These are phyloP conservation scores for Muntiacus reevesi DNA, from an alignment of 2,113 vertebrate genomes.

Conservation along the genomic window DNA sequence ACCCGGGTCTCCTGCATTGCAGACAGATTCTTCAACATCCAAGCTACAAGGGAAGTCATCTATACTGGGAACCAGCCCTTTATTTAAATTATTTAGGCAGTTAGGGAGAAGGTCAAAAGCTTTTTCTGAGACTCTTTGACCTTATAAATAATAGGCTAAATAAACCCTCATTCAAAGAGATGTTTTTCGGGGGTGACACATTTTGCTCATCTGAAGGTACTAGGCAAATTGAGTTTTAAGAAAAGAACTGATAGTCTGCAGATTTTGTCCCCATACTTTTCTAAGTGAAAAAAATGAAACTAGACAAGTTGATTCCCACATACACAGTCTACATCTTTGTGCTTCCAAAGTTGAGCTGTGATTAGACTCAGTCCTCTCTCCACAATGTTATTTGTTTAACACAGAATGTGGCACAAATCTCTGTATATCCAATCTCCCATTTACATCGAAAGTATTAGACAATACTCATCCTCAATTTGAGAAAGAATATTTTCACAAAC, in stretches of 20 bases:
- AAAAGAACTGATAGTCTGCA: not conserved
- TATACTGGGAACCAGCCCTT: not conserved
- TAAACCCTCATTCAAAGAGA: not conserved
- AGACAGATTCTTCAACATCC: not conserved
- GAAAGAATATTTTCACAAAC: not conserved
- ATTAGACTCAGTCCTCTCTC: not conserved
- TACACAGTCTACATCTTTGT: not conserved
- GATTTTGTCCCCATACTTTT: not conserved
- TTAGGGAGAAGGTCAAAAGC: not conserved
- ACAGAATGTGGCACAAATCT: not conserved
- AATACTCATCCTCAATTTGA: not conserved
- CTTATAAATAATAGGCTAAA: not conserved
- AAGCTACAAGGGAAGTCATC: not conserved
- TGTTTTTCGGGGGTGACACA: not conserved
- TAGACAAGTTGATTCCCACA: not conserved
- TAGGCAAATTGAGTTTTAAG: not conserved
- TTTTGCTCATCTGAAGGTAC: not conserved
- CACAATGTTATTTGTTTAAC: not conserved
- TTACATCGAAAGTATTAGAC: not conserved
- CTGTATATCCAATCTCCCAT: not conserved
- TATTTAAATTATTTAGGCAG: not conserved
- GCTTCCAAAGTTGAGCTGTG: not conserved
- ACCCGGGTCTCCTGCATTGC: not conserved
- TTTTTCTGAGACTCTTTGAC: not conserved
- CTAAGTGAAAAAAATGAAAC: not conserved